Conservation (phyloP, 2,888 invertebrate species). For the Leptinotarsa juncta region DNA sequence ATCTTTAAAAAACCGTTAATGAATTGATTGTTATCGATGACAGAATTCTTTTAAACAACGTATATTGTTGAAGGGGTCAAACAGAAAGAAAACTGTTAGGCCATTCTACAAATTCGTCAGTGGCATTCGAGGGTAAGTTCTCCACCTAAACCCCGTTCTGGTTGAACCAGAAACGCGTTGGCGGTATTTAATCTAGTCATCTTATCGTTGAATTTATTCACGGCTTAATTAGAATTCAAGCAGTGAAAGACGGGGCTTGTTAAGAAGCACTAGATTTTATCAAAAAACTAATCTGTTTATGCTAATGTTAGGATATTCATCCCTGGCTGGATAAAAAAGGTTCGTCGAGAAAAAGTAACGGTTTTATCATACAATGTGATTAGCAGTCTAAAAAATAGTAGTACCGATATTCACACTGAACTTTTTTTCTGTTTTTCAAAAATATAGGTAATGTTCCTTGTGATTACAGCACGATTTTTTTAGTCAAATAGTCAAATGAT, state of each 20-base stretch:
- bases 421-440: too few relatives aligned
- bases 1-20: too few relatives aligned
- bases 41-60: too few relatives aligned
- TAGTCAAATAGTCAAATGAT: too few relatives aligned
- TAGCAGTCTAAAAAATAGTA: too few relatives aligned
- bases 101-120: neutral
- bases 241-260: slow-evolving; percentile 10
- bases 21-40: too few relatives aligned
- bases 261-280: slow-evolving; percentile 17
- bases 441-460: too few relatives aligned
- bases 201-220: slow-evolving; percentile 17
- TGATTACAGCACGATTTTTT: too few relatives aligned
- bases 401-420: too few relatives aligned
- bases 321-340: neutral
- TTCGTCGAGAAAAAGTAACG: neutral
- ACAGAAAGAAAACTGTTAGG: neutral
- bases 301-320: slow-evolving; percentile 4
- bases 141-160: neutral
- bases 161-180: slow-evolving; percentile 14
- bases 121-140: neutral
- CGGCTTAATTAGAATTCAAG: slow-evolving; percentile 18
- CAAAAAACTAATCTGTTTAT: slow-evolving; percentile 18
- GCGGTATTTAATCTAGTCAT: slow-evolving; percentile 8
- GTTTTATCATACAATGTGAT: neutral
- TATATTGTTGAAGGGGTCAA: neutral